Conservation (phyloP, 2,113 vertebrate species). For the Salvator merianae region DNA sequence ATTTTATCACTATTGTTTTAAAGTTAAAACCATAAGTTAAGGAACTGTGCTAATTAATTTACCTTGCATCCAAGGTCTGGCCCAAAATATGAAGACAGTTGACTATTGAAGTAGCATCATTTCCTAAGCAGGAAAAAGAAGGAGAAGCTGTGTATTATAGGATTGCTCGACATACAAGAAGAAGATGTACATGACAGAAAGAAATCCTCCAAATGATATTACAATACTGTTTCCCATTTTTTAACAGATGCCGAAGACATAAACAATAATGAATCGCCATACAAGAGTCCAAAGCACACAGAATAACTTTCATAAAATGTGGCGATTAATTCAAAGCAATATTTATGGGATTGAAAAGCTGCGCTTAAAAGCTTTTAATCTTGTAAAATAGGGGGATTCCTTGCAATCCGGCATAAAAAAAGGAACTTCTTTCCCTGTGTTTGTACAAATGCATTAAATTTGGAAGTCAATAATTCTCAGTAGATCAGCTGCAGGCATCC, state of each 20-base stretch:
- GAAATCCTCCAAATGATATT: constrained; percentile 40
- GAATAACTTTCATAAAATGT: constrained; percentile 43
- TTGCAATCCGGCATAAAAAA: background rate
- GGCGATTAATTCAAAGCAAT: constrained; percentile 49
- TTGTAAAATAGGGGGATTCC: background rate
- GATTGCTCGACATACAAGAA: constrained; percentile 33
- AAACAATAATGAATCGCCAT: constrained; percentile 67
- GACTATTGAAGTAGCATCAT: constrained; percentile 93
- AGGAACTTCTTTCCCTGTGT: background rate
- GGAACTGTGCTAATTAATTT: constrained; percentile 40
- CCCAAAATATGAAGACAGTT: constrained; percentile 97
- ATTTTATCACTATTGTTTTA: background rate
- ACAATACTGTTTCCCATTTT: constrained; percentile 60
- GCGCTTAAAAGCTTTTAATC: constrained; percentile 18
- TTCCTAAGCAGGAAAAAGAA: constrained; percentile 80
- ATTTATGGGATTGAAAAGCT: constrained; percentile 58
- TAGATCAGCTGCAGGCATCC: too few species aligned
- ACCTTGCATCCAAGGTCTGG: constrained; percentile 95
- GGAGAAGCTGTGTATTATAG: background rate
- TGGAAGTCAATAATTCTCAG: background rate
- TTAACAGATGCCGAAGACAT: constrained; percentile 60
- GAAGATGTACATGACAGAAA: constrained; percentile 44
- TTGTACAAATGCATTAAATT: background rate
- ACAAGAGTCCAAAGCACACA: constrained; percentile 60
- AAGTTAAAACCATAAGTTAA: constrained; percentile 24